Evolutionary conservation across 35 echinoderm and acorn worm species (phyloP).

Genomic region (Stichopus chloronotus): DNA sequence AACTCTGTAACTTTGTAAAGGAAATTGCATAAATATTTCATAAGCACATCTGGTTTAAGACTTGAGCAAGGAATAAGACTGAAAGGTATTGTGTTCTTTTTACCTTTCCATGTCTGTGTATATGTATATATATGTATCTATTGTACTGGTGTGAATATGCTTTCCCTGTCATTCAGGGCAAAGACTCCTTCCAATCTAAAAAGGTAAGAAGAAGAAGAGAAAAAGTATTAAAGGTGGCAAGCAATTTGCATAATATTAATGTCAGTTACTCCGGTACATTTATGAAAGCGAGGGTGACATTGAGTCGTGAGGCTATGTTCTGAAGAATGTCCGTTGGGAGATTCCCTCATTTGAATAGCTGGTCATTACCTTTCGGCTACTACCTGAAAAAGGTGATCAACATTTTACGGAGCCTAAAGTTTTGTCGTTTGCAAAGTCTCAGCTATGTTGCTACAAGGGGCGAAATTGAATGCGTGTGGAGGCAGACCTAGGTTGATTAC

Average conservation of each 20-base stretch:
- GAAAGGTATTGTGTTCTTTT: not conserved
- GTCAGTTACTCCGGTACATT: not conserved
- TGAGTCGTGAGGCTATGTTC: conserved; percentile 1
- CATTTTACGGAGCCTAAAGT: too few species aligned
- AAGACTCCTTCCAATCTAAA: not conserved
- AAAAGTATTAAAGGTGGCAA: conserved; percentile 24
- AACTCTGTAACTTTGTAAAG: not conserved
- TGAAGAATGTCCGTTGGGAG: not conserved
- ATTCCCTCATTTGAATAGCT: not conserved
- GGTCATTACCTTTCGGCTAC: not conserved
- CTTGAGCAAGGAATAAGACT: not conserved
- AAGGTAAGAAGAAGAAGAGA: not conserved
- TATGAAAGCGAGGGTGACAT: not conserved
- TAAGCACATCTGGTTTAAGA: conserved; percentile 15
- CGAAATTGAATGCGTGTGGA: not conserved
- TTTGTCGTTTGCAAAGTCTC: too few species aligned
- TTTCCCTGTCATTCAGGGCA: not conserved
- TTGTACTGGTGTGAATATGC: not conserved
- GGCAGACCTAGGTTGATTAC: not conserved
- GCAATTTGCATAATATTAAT: conserved; percentile 51
- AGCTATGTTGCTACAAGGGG: not conserved
- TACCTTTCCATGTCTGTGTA: not conserved
- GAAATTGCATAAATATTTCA: conserved; percentile 22
- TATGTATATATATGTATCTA: too few species aligned
- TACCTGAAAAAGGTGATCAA: too few species aligned